Percentiles rank a stretch among this genome's conserved stretches.
These are phyloP conservation scores for Alligator sinensis DNA, from an alignment of 2,113 vertebrate genomes.

Conservation along the genomic window DNA sequence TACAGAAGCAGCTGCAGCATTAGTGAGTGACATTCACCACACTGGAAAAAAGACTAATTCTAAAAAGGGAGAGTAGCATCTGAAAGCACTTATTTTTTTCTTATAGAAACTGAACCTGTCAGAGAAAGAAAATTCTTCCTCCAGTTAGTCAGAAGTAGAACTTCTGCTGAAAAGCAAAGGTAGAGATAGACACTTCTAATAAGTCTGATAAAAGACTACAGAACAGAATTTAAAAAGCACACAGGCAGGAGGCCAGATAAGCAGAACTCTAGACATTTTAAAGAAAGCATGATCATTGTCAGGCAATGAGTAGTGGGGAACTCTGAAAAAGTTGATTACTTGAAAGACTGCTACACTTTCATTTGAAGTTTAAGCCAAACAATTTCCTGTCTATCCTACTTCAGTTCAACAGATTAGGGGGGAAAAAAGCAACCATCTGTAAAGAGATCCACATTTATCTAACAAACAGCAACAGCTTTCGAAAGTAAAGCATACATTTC, in stretches of 20 bases:
- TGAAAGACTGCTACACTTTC: background rate
- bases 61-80: background rate
- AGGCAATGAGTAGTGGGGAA: background rate
- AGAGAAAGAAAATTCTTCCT: too few species aligned
- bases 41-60: background rate
- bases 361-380: background rate
- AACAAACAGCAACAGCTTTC: background rate
- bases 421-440: too few species aligned
- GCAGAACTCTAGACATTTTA: background rate
- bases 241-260: background rate
- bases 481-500: background rate
- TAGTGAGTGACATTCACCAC: background rate
- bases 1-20: background rate
- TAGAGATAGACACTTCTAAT: background rate
- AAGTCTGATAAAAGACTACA: background rate
- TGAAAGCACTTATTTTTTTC: background rate
- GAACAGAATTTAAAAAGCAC: background rate
- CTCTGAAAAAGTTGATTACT: accelerated
- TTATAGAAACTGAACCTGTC: too few species aligned
- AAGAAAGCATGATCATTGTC: background rate
- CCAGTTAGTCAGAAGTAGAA: too few species aligned
- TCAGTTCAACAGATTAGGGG: background rate
- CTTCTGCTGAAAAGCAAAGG: background rate
- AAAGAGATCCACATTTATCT: background rate
- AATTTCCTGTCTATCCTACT: background rate